Conservation (phyloP, 2,888 invertebrate genomes). For the Agrochola lota region DNA sequence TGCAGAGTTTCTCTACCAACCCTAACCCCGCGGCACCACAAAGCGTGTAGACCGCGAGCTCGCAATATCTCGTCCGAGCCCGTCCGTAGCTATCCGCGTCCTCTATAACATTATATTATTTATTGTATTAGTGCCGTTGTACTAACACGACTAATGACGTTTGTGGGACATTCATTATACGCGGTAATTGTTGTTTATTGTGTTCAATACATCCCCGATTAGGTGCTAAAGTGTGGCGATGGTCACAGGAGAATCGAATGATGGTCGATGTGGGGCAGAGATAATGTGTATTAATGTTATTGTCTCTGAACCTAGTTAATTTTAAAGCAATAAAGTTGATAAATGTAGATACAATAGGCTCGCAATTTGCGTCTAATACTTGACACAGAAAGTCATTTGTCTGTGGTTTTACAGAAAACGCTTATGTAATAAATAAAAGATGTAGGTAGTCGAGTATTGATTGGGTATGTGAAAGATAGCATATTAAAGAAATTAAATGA, state of each 20-base stretch:
- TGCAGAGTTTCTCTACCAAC: slow-evolving; percentile 27
- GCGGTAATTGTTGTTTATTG: slow-evolving; percentile 69
- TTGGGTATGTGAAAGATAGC: too few species aligned
- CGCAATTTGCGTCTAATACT: neutral
- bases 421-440: too few species aligned
- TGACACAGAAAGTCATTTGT: neutral
- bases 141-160: slow-evolving; percentile 74
- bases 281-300: slow-evolving; percentile 45
- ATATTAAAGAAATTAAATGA: too few species aligned
- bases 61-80: slow-evolving; percentile 59
- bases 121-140: slow-evolving; percentile 67
- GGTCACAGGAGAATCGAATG: slow-evolving; percentile 39
- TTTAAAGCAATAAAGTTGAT: slow-evolving; percentile 3
- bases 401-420: too few species aligned
- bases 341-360: neutral
- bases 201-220: slow-evolving; percentile 61
- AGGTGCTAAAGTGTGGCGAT: slow-evolving; percentile 59
- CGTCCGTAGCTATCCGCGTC: slow-evolving; percentile 62
- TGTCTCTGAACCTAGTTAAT: slow-evolving; percentile 27
- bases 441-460: too few species aligned
- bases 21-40: slow-evolving; percentile 67
- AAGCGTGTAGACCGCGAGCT: slow-evolving; percentile 60
- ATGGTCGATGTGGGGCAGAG: slow-evolving; percentile 24
- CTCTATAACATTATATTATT: slow-evolving; percentile 66
- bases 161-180: slow-evolving; percentile 72